phyloP scores from a whole-genome alignment of 2,888 invertebrate species.

The Troides aeacus region DNA sequence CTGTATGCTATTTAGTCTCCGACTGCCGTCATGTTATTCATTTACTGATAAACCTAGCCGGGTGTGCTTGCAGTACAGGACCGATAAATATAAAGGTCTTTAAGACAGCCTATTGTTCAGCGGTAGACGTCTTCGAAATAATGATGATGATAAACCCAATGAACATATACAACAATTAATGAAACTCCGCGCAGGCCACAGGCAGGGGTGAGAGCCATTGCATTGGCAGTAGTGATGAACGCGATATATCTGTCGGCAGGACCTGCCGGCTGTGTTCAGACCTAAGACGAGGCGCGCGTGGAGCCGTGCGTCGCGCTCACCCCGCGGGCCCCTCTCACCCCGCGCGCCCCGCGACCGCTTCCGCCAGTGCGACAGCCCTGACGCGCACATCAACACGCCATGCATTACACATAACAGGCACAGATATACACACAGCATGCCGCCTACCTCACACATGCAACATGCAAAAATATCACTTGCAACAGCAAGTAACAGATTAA shows the following conservation, averaged over 20 bases:
- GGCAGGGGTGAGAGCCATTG: conserved; percentile 28
- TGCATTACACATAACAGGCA: conserved; percentile 37
- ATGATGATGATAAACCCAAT: no score
- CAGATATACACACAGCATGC: background rate
- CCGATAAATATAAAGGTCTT: no score
- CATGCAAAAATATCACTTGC: background rate
- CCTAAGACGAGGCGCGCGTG: conserved; percentile 52
- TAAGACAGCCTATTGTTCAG: no score
- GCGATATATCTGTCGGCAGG: background rate
- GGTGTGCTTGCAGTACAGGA: no score
- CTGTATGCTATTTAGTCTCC: no score
- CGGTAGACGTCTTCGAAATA: no score
- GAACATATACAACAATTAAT: background rate
- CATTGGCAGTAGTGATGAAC: conserved; percentile 32
- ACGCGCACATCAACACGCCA: conserved; percentile 36
- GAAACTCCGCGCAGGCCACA: background rate
- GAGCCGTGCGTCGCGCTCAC: conserved; percentile 38
- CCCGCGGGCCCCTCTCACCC: conserved; percentile 16
- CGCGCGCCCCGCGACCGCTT: conserved; percentile 53
- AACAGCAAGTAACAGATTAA: no score
- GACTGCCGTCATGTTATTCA: no score
- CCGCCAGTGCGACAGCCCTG: conserved; percentile 35
- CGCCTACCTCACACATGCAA: conserved; percentile 1
- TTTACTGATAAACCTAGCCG: no score
- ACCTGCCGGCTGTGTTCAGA: conserved; percentile 39